phyloP scores from a whole-genome alignment of 1,140 invertebrate genomes.

The Phthorimaea operculella region DNA sequence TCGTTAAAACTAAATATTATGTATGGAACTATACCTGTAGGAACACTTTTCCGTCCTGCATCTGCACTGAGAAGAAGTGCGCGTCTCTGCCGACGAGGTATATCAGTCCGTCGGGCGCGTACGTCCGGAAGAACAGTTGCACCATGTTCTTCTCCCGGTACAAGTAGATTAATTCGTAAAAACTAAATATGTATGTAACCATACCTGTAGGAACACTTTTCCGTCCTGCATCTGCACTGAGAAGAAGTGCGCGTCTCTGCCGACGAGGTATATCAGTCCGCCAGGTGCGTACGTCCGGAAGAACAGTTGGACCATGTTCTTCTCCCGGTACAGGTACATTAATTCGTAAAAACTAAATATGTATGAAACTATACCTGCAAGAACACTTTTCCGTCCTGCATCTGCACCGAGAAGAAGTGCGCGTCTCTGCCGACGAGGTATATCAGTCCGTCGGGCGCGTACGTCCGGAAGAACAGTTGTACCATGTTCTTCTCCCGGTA shows the following conservation, averaged over 20 bases:
- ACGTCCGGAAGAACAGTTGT: slow-evolving; percentile 82
- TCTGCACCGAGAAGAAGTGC: slow-evolving; percentile 87
- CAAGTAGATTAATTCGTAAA: too few relatives aligned
- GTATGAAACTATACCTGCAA: slow-evolving; percentile 69
- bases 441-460: slow-evolving; percentile 85
- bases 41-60: slow-evolving; percentile 80
- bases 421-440: slow-evolving; percentile 82
- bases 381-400: slow-evolving; percentile 80
- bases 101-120: slow-evolving; percentile 85
- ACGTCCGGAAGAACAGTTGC: slow-evolving; percentile 82
- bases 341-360: too few relatives aligned
- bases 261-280: slow-evolving; percentile 89
- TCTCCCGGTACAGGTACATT: slow-evolving; percentile 41
- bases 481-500: slow-evolving; percentile 48
- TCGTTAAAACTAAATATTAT: too few relatives aligned
- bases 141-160: slow-evolving; percentile 48
- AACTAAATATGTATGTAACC: too few relatives aligned
- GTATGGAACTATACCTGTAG: slow-evolving; percentile 69
- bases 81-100: slow-evolving; percentile 82
- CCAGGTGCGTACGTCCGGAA: slow-evolving; percentile 90
- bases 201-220: slow-evolving; percentile 75
- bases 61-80: slow-evolving; percentile 87
- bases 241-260: slow-evolving; percentile 79
- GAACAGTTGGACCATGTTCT: slow-evolving; percentile 58
- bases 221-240: slow-evolving; percentile 87